phyloP scores from a whole-genome alignment of 2,888 invertebrate species.

The Chrysodeixis includens region DNA sequence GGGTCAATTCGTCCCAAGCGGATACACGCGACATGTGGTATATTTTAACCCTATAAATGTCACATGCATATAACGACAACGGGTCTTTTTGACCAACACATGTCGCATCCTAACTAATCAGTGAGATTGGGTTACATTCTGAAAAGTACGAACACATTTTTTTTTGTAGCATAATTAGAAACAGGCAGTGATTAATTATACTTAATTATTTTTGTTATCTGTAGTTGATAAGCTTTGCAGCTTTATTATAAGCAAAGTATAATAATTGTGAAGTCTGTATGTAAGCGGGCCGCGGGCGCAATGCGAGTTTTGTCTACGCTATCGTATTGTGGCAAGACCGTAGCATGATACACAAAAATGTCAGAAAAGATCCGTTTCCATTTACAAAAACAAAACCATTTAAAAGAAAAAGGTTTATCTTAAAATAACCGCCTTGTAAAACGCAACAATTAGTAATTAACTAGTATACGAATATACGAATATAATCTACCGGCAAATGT shows the following conservation, averaged over 20 bases:
- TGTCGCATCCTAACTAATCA: constrained; percentile 57
- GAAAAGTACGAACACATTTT: constrained; percentile 27
- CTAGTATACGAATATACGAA: not conserved
- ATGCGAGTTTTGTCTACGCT: no score
- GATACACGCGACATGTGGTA: constrained; percentile 48
- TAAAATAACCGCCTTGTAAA: no score
- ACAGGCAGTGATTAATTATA: not conserved
- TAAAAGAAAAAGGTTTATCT: no score
- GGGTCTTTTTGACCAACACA: constrained; percentile 41
- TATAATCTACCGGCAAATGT: constrained; percentile 53
- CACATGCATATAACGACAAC: constrained; percentile 40
- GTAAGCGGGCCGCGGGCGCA: no score
- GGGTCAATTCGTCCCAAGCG: constrained; percentile 49
- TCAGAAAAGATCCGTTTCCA: no score
- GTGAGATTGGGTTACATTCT: constrained; percentile 51
- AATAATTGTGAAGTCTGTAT: no score
- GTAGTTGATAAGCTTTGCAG: not conserved
- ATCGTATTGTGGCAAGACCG: no score
- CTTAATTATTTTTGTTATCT: not conserved
- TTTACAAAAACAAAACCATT: no score
- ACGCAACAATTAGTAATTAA: no score
- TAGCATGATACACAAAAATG: no score
- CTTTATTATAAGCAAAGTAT: no score
- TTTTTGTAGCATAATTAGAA: constrained; percentile 14
- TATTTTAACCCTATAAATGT: constrained; percentile 44